Conservation (phyloP, 2,888 invertebrate genomes). For the Lasioglossum morio region DNA sequence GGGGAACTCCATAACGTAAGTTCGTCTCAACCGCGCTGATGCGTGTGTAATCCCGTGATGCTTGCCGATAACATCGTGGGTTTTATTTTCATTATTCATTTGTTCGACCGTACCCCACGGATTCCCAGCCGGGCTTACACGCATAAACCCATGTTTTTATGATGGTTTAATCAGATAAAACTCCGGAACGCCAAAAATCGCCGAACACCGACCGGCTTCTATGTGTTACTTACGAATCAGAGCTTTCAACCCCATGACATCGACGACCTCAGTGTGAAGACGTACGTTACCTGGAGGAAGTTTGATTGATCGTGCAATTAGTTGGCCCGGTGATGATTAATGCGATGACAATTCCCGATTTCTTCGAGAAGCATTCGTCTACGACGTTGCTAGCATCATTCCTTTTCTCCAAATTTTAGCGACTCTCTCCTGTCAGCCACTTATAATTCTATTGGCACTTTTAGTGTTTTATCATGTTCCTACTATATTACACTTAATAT, state of each 20-base stretch:
- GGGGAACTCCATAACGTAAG: conserved; percentile 73
- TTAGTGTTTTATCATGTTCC: too few species aligned
- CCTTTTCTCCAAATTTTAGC: too few species aligned
- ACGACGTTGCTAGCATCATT: not conserved
- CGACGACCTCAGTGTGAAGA: conserved; percentile 4
- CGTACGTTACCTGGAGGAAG: not conserved
- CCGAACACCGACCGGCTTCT: conserved; percentile 39
- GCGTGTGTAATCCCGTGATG: conserved; percentile 82
- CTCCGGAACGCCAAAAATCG: conserved; percentile 73
- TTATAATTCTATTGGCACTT: too few species aligned
- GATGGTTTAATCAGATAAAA: conserved; percentile 84
- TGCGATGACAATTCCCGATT: not conserved
- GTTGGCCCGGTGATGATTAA: not conserved
- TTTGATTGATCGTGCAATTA: not conserved
- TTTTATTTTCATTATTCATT: conserved; percentile 85
- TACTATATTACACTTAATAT: too few species aligned
- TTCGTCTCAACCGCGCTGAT: conserved; percentile 82
- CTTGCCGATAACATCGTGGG: conserved; percentile 83
- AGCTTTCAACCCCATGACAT: conserved; percentile 1
- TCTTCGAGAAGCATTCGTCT: not conserved
- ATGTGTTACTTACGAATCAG: conserved; percentile 6
- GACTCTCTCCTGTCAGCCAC: not conserved
- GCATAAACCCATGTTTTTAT: conserved; percentile 83
- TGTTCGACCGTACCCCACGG: conserved; percentile 79
- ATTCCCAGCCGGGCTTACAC: conserved; percentile 78